Conservation (phyloP, 1,140 invertebrate species). For the Brachionus sp. region DNA sequence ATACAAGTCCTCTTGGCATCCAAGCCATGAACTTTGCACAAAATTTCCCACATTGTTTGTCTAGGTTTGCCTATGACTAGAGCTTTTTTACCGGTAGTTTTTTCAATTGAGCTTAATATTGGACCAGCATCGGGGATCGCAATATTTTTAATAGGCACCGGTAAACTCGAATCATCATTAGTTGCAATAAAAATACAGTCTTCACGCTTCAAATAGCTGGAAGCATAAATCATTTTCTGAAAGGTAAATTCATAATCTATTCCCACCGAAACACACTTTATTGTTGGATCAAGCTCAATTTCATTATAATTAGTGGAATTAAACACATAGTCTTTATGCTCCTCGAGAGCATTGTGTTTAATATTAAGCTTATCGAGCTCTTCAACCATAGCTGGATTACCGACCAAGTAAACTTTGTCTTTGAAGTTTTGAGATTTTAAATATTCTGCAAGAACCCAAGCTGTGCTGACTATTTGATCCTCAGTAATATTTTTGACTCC, state of each 20-base stretch:
- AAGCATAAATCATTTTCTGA: constrained; percentile 82
- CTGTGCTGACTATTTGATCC: constrained; percentile 78
- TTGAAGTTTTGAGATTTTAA: constrained; percentile 69
- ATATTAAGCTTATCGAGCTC: constrained; percentile 77
- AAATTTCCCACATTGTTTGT: constrained; percentile 64
- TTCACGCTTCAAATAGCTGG: constrained; percentile 71
- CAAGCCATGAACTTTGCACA: constrained; percentile 63
- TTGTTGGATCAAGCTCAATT: constrained; percentile 47
- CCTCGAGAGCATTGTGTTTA: constrained; percentile 69
- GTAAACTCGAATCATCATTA: constrained; percentile 82
- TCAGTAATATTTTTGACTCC: constrained; percentile 64
- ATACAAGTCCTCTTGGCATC: constrained; percentile 78
- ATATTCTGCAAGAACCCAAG: constrained; percentile 76
- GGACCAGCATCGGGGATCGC: constrained; percentile 72
- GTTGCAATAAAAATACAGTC: constrained; percentile 80
- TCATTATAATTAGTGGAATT: neutral
- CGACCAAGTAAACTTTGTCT: constrained; percentile 82
- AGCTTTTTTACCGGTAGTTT: constrained; percentile 73
- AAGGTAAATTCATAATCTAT: constrained; percentile 88
- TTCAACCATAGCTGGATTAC: constrained; percentile 70
- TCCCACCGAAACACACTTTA: constrained; percentile 74
- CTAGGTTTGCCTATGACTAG: constrained; percentile 80
- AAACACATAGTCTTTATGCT: constrained; percentile 58
- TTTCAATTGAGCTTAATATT: constrained; percentile 76
- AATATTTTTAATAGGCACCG: constrained; percentile 49